Conservation (phyloP, 2,888 invertebrate genomes). For the Antheraea assamensis region DNA sequence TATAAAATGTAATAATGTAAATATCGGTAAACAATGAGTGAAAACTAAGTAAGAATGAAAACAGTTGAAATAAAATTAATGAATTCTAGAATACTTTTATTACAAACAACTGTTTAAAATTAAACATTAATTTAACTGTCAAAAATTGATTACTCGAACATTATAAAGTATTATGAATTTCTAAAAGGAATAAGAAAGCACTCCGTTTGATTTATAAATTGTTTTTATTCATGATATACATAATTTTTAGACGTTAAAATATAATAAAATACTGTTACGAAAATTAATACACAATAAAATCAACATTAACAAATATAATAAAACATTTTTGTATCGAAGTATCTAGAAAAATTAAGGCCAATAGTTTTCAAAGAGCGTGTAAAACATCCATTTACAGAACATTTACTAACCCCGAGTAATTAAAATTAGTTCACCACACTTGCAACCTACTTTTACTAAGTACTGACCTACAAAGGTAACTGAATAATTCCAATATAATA, state of each 20-base stretch:
- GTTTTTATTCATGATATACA: too few relatives aligned
- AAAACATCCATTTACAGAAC: neutral
- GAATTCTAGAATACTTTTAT: neutral
- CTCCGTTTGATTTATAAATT: too few relatives aligned
- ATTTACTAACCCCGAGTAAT: neutral
- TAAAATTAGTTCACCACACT: neutral
- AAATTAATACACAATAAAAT: too few relatives aligned
- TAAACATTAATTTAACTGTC: too few relatives aligned
- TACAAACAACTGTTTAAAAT: neutral
- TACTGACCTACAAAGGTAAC: neutral
- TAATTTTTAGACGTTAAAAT: too few relatives aligned
- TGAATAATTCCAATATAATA: constrained; percentile 20
- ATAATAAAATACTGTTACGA: too few relatives aligned
- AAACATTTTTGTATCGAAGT: neutral
- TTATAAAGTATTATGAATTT: too few relatives aligned
- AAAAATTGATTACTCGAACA: neutral
- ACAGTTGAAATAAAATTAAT: neutral
- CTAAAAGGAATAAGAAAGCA: too few relatives aligned
- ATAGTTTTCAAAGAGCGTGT: neutral
- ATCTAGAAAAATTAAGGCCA: neutral
- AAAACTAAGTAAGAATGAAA: neutral
- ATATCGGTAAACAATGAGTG: neutral
- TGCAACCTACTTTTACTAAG: neutral
- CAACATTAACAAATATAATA: too few relatives aligned
- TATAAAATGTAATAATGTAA: neutral